Evolutionary conservation across 2,113 vertebrate genomes (phyloP).

Genomic region (Loxodonta africana): DNA sequence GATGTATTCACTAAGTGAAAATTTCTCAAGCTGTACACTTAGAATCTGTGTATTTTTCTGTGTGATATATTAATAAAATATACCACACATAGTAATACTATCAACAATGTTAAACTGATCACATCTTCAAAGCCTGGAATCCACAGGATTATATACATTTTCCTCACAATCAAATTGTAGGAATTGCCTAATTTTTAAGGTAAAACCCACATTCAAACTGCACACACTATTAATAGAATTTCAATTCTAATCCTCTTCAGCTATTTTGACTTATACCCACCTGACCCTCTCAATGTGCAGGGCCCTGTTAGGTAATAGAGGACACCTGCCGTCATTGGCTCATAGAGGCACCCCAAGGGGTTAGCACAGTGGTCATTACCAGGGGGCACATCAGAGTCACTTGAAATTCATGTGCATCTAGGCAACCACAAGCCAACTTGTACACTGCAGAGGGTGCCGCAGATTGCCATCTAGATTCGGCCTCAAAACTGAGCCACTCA

Average conservation of each 20-base stretch:
- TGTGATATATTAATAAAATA: neutral
- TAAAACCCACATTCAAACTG: neutral
- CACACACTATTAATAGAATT: neutral
- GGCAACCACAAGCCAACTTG: neutral
- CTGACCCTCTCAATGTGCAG: neutral
- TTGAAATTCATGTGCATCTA: neutral
- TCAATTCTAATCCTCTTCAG: neutral
- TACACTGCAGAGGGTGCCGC: too few species aligned
- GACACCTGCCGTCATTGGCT: neutral
- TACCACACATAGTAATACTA: neutral
- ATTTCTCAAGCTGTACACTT: neutral
- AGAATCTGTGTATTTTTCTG: neutral
- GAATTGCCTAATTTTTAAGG: neutral
- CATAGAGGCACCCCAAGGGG: neutral
- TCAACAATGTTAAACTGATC: neutral
- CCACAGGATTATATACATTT: neutral
- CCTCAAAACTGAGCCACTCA: neutral
- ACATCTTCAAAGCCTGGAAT: slow-evolving; percentile 27
- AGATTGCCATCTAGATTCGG: too few species aligned
- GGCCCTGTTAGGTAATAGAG: neutral
- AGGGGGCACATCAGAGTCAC: neutral
- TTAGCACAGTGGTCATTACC: neutral
- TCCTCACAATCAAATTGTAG: slow-evolving; percentile 15
- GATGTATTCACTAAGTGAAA: neutral
- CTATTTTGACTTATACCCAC: neutral